phyloP scores from a whole-genome alignment of 2,888 invertebrate species.

The Cataglyphis rosenhaueri region DNA sequence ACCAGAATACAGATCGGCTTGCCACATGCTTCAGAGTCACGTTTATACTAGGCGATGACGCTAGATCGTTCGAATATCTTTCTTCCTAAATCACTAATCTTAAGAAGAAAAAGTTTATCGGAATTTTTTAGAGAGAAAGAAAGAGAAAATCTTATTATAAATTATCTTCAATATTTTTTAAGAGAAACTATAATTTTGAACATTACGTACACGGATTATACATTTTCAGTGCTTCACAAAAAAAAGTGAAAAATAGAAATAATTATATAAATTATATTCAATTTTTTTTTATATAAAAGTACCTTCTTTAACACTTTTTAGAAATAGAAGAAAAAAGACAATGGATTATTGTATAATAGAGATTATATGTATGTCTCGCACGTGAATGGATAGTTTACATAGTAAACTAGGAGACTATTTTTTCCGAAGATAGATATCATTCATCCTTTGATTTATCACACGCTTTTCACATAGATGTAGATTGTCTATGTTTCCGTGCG shows the following conservation, averaged over 20 bases:
- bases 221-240: neutral
- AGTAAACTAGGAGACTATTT: neutral
- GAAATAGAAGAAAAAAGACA: neutral
- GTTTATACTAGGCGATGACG: slow-evolving; percentile 66
- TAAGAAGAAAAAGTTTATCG: neutral
- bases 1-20: slow-evolving; percentile 30
- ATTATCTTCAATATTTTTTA: neutral
- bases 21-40: slow-evolving; percentile 32
- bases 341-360: neutral
- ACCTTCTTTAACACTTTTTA: neutral
- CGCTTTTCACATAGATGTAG: slow-evolving; percentile 11
- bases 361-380: neutral
- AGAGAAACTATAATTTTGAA: neutral
- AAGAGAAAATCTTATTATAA: neutral
- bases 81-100: slow-evolving; percentile 22
- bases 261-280: neutral
- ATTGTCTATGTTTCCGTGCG: slow-evolving; percentile 16
- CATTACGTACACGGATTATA: neutral
- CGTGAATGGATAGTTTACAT: neutral
- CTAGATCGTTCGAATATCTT: slow-evolving; percentile 50
- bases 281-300: neutral
- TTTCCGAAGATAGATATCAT: slow-evolving; percentile 14
- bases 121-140: neutral
- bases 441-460: slow-evolving; percentile 4
- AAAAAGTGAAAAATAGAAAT: too few relatives aligned